A percentile compares a stretch with the other conserved stretches of the same genome.
Evolutionary conservation across 2,888 invertebrate species (phyloP).

Genomic region (Urechis unicinctus): DNA sequence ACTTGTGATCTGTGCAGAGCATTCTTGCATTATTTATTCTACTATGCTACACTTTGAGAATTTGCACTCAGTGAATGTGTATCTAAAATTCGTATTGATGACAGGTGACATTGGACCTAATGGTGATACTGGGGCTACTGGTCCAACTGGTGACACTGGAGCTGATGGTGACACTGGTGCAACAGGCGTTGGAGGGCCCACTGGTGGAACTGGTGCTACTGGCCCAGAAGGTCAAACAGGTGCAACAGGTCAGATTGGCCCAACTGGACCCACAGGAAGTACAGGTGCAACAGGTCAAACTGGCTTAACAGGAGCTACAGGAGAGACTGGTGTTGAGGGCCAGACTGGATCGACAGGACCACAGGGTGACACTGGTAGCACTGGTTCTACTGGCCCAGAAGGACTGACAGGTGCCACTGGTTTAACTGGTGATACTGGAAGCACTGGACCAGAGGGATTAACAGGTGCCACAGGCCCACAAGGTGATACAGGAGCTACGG

Average conservation of each 20-base stretch:
- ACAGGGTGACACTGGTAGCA: slow-evolving; percentile 7
- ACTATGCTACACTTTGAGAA: too few relatives aligned
- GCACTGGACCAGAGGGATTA: slow-evolving; percentile 9
- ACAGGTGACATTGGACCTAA: too few relatives aligned
- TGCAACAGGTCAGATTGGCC: not conserved
- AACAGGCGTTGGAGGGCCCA: too few relatives aligned
- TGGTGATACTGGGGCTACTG: too few relatives aligned
- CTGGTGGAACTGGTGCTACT: too few relatives aligned
- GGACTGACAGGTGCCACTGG: slow-evolving; percentile 12
- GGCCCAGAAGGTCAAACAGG: not conserved
- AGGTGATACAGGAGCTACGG: slow-evolving; percentile 11
- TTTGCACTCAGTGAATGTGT: too few relatives aligned
- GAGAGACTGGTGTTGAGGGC: slow-evolving; percentile 1
- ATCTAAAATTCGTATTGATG: too few relatives aligned
- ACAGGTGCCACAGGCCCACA: slow-evolving; percentile 12
- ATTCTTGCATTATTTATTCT: too few relatives aligned
- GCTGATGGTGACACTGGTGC: too few relatives aligned
- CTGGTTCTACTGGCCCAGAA: slow-evolving; percentile 10
- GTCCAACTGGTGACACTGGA: too few relatives aligned
- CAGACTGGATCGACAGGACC: slow-evolving; percentile 9
- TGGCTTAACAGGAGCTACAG: not conserved
- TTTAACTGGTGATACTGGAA: slow-evolving; percentile 11
- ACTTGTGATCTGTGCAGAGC: too few relatives aligned
- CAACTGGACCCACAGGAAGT: not conserved
- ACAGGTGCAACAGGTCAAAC: not conserved